A percentile compares a stretch with the other conserved stretches of the same genome.
Conservation (phyloP, 1,140 invertebrate species). For the Ostrea edulis region DNA sequence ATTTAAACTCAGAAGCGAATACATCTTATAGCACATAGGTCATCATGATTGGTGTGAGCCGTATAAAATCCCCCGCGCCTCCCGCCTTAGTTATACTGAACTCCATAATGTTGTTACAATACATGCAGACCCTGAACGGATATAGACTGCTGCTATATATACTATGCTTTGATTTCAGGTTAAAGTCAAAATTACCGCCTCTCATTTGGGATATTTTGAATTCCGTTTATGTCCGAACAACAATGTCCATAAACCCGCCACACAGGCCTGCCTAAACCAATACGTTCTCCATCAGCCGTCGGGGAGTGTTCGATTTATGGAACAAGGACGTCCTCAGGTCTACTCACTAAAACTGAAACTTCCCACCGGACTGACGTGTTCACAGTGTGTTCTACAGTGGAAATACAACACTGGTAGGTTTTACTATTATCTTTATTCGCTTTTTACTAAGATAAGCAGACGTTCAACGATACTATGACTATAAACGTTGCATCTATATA, state of each 20-base stretch:
- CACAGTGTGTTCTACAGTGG: constrained; percentile 94
- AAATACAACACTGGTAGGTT: constrained; percentile 90
- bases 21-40: too few relatives aligned
- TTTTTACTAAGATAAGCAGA: too few relatives aligned
- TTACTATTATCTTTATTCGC: neutral
- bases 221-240: constrained; percentile 78
- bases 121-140: too few relatives aligned
- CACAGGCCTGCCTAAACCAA: constrained; percentile 73
- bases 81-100: too few relatives aligned
- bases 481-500: neutral
- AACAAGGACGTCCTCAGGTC: constrained; percentile 21
- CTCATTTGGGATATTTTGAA: constrained; percentile 70
- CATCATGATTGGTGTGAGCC: too few relatives aligned
- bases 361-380: constrained; percentile 90
- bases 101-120: too few relatives aligned
- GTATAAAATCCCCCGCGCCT: too few relatives aligned
- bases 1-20: too few relatives aligned
- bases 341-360: constrained; percentile 78
- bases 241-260: constrained; percentile 78
- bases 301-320: constrained; percentile 38
- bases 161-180: neutral
- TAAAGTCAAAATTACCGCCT: constrained; percentile 68
- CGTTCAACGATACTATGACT: too few relatives aligned
- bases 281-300: constrained; percentile 52
- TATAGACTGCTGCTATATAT: too few relatives aligned